Evolutionary conservation across 92 coral and sea anemone species (phyloP).

Genomic region (Palythoa caribaeorum): DNA sequence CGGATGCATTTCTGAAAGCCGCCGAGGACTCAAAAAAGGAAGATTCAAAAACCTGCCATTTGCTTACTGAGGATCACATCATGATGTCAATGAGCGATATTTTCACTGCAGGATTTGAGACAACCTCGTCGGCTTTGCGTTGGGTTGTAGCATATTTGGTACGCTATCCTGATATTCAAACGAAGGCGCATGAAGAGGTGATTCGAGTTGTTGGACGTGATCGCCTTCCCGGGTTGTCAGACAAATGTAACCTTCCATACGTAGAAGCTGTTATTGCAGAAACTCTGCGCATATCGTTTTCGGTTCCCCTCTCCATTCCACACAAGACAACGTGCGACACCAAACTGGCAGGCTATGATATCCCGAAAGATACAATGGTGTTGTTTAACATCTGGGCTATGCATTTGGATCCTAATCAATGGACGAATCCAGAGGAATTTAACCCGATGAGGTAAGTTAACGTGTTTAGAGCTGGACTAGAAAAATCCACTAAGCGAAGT

Average conservation of each 20-base stretch:
- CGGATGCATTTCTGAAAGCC: slow-evolving; percentile 74
- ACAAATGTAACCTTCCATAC: slow-evolving; percentile 59
- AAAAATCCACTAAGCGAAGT: too few relatives aligned
- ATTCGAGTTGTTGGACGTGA: slow-evolving; percentile 25
- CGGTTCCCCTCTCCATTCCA: slow-evolving; percentile 47
- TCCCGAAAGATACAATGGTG: slow-evolving; percentile 67
- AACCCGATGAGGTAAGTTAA: slow-evolving; percentile 57
- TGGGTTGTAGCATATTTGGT: slow-evolving; percentile 67
- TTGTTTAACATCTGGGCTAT: slow-evolving; percentile 65
- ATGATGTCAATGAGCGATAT: slow-evolving; percentile 62
- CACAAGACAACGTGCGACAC: slow-evolving; percentile 65
- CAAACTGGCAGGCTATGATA: slow-evolving; percentile 51
- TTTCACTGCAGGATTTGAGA: slow-evolving; percentile 73
- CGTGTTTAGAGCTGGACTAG: background rate
- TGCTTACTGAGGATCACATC: slow-evolving; percentile 71
- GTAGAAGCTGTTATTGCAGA: slow-evolving; percentile 68
- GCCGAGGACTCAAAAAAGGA: slow-evolving; percentile 47
- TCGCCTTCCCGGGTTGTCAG: slow-evolving; percentile 58
- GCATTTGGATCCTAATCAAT: slow-evolving; percentile 60
- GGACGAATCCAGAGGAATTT: slow-evolving; percentile 54
- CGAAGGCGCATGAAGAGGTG: slow-evolving; percentile 55
- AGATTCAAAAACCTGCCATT: slow-evolving; percentile 8
- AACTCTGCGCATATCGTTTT: slow-evolving; percentile 30
- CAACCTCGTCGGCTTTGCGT: slow-evolving; percentile 54
- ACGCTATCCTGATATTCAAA: slow-evolving; percentile 62